A percentile compares a stretch with the other conserved stretches of the same genome.
These are phyloP conservation scores for Drosophila borealis DNA, from an alignment of 2,888 invertebrate genomes.

Conservation along the genomic window DNA sequence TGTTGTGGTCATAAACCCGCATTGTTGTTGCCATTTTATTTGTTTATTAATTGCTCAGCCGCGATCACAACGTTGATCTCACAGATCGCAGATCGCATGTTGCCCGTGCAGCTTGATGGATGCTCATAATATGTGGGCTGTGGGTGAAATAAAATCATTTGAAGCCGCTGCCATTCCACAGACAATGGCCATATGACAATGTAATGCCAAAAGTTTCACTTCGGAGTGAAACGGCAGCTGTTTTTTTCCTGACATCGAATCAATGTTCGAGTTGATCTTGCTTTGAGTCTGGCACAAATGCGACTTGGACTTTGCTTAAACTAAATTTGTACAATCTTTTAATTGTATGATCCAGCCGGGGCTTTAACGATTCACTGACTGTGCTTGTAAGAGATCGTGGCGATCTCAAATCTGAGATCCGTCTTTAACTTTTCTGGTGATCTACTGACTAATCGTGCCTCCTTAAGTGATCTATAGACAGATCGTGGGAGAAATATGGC, in stretches of 20 bases:
- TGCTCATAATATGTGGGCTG: conserved; percentile 68
- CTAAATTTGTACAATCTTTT: conserved; percentile 1
- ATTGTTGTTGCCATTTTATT: conserved; percentile 76
- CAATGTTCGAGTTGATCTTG: conserved; percentile 5
- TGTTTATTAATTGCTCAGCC: conserved; percentile 72
- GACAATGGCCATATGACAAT: conserved; percentile 61
- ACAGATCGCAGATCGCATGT: conserved; percentile 41
- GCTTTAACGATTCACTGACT: too few relatives aligned
- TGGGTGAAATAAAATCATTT: conserved; percentile 73
- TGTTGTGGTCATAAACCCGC: conserved; percentile 75
- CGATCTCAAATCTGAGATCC: neutral
- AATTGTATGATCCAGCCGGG: too few relatives aligned
- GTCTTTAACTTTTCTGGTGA: neutral
- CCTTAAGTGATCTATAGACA: too few relatives aligned
- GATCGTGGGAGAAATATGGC: neutral
- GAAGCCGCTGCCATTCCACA: conserved; percentile 28
- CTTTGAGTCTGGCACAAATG: conserved; percentile 6
- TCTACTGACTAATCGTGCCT: neutral
- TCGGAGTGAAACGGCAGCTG: conserved; percentile 46
- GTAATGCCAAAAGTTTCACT: conserved; percentile 70
- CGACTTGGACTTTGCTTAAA: neutral
- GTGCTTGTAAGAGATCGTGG: neutral
- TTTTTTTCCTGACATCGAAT: conserved; percentile 5
- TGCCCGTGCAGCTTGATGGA: conserved; percentile 61
- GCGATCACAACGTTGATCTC: conserved; percentile 19